Percentiles rank a stretch among this genome's conserved stretches.
phyloP scores from a whole-genome alignment of 2,113 vertebrate genomes.

The Prunella himalayana region DNA sequence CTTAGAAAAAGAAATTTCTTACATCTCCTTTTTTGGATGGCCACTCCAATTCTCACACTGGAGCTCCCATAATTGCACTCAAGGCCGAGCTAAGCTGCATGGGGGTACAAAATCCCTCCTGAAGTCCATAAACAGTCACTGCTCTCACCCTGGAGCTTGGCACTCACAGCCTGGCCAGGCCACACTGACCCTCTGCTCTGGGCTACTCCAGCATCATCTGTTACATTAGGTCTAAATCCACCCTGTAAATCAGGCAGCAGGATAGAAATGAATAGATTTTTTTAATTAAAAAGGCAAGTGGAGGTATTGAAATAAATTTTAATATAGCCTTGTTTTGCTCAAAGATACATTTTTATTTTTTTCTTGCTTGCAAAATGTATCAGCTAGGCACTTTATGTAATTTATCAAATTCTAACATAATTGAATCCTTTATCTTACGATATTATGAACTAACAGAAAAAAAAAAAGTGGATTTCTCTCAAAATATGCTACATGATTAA shows the following conservation, averaged over 20 bases:
- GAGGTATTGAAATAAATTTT: neutral
- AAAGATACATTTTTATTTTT: neutral
- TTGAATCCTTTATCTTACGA: neutral
- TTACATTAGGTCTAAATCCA: neutral
- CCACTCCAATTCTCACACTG: neutral
- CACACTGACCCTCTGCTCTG: neutral
- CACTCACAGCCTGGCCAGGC: neutral
- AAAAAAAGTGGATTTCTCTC: neutral
- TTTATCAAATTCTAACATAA: neutral
- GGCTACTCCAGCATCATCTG: neutral
- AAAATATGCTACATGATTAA: neutral
- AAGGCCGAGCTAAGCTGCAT: rapidly evolving
- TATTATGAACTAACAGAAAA: neutral
- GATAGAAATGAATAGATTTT: neutral
- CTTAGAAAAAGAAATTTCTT: neutral
- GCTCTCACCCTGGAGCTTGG: neutral
- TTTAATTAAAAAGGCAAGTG: neutral
- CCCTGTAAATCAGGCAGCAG: neutral
- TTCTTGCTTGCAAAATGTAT: neutral
- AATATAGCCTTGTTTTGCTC: neutral
- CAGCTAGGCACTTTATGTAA: neutral
- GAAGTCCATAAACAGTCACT: neutral
- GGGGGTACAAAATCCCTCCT: rapidly evolving
- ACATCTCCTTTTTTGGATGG: neutral
- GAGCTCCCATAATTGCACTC: neutral